Conservation (phyloP, 1,140 invertebrate species). For the Xylocopa sonorina region DNA sequence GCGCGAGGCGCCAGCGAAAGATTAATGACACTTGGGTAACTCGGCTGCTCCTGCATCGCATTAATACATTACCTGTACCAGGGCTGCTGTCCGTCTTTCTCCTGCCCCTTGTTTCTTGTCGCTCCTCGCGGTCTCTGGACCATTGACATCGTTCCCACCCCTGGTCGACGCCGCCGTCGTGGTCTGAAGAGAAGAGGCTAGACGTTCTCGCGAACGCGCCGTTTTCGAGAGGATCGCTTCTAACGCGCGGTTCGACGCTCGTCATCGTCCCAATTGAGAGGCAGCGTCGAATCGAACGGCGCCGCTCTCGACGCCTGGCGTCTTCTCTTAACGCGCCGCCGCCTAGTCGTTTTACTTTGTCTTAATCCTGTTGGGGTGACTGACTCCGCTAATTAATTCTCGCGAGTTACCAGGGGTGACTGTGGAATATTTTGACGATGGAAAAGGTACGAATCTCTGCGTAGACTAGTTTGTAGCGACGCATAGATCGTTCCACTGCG, state of each 20-base stretch:
- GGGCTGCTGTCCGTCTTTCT: slow-evolving; percentile 21
- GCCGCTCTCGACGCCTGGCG: slow-evolving; percentile 3
- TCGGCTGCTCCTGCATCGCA: slow-evolving; percentile 64
- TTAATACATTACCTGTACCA: slow-evolving; percentile 68
- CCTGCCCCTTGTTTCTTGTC: slow-evolving; percentile 19
- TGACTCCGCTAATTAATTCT: neutral
- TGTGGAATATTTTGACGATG: too few relatives aligned
- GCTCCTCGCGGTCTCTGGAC: slow-evolving; percentile 21
- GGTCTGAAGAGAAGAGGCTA: neutral
- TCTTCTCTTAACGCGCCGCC: too few relatives aligned
- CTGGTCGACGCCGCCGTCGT: neutral
- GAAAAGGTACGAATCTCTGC: too few relatives aligned
- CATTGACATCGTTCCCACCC: slow-evolving; percentile 54
- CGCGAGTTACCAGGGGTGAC: neutral
- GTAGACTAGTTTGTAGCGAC: neutral
- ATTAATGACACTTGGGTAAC: slow-evolving; percentile 67
- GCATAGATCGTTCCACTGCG: too few relatives aligned
- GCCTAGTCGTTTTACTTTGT: neutral
- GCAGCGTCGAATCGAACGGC: slow-evolving; percentile 23
- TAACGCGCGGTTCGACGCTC: neutral
- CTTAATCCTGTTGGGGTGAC: slow-evolving; percentile 25
- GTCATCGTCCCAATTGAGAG: slow-evolving; percentile 18
- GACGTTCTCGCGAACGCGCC: slow-evolving; percentile 1
- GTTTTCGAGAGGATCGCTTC: slow-evolving; percentile 23
- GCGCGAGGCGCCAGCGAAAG: slow-evolving; percentile 52